Base-by-base conservation (phyloP, 2,888 invertebrate species). In the Drosophila paracracens region DNA sequence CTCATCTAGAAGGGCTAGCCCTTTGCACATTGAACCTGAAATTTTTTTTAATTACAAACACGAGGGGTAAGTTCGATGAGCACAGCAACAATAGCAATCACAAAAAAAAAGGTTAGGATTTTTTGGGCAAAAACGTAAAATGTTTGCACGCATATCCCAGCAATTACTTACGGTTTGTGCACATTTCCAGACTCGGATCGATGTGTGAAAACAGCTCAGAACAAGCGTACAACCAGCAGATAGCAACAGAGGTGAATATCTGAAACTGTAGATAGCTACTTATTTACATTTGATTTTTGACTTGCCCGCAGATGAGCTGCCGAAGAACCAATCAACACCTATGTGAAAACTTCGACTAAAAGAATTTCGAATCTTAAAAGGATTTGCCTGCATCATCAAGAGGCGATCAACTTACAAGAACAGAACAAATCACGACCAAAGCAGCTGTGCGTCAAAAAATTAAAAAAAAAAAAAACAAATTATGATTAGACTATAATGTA, bases 81-180 rank as follows among this genome's bases (percentile, higher is more conserved):
- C 57, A 59, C 63, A 62, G 38, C 31, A 58, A 70, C 56, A 70
- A 74, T 50, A 70, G 53, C 62, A 64, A 67, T 51, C 46, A 54
- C 54, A 76, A 75, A 81, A 89, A 89, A 74, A 89, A 74, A 67
- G 35, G 67, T 69, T 68, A 54, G 0, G 46, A 31, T 59, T 59
- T 90, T 91, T 89, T 77, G 79, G 82, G 83, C 85, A 77, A 91
- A 91, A 90, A 85, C 75, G 69, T 76, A 82, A 79, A 91, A 91
- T 91, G 81, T 91, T 91, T 91, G 87, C 82, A 90, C 86, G 87
- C 79, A 87, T 91, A 85, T 91, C 90, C 87, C 91, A 75, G 77
- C 91, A 91, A 91, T 90, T 91, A 91, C 81, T 91, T 89, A 89
- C 90, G 91, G 91, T 81, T 82, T 81, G 64, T 91, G 91, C 87